Evolutionary conservation across 2,888 invertebrate species (phyloP).

Genomic region (Spilosoma lubricipeda): DNA sequence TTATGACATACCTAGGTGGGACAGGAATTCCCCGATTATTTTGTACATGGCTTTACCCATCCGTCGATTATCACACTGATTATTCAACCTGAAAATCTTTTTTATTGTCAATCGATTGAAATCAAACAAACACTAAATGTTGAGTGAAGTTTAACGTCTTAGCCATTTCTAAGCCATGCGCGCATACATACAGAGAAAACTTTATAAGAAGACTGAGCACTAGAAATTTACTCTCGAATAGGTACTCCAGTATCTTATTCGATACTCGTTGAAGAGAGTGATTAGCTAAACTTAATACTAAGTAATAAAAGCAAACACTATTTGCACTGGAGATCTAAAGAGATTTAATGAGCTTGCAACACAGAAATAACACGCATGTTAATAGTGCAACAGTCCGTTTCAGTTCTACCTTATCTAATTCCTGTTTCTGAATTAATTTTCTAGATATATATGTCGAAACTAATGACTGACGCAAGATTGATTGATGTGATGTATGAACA

Average conservation of each 20-base stretch:
- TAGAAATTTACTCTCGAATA: not conserved
- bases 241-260: not conserved
- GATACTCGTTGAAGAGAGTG: not conserved
- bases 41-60: not conserved
- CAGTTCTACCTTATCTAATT: not conserved
- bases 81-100: not conserved
- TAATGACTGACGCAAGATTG: conserved; percentile 33
- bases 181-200: no score
- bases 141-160: no score
- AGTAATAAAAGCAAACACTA: not conserved
- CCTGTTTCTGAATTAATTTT: conserved; percentile 11
- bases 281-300: no score
- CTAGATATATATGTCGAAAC: conserved; percentile 26
- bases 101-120: not conserved
- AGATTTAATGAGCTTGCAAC: not conserved
- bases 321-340: not conserved
- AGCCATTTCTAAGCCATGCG: no score
- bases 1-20: not conserved
- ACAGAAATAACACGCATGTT: not conserved
- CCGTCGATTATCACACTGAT: not conserved
- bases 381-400: not conserved
- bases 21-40: not conserved
- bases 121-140: no score
- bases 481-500: conserved; percentile 25
- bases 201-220: not conserved